Evolutionary conservation across 2,888 invertebrate species (phyloP).

Genomic region (Caenorhabditis auriculariae): DNA sequence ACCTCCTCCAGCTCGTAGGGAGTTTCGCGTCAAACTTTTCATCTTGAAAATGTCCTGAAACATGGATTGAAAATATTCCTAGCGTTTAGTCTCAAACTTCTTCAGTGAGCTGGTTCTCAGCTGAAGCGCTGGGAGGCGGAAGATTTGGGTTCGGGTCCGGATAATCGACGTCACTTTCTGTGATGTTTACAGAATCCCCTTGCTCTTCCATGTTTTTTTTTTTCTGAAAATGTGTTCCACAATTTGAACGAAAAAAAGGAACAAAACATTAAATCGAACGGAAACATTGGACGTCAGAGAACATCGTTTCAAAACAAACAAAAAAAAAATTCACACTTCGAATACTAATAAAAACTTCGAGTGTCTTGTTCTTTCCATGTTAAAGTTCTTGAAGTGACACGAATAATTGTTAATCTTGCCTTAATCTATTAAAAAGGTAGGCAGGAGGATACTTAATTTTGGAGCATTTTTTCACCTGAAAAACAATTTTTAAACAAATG

Average conservation of each 20-base stretch:
- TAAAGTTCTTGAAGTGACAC: too few relatives aligned
- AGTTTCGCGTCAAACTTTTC: conserved; percentile 22
- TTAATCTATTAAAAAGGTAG: too few relatives aligned
- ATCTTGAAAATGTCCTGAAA: conserved; percentile 40
- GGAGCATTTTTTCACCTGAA: too few relatives aligned
- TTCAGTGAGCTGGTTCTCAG: conserved; percentile 36
- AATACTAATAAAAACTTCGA: too few relatives aligned
- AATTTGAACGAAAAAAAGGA: neutral
- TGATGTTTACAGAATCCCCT: neutral
- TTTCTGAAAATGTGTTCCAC: neutral
- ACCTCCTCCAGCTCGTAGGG: neutral
- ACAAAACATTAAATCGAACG: too few relatives aligned
- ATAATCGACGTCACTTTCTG: neutral
- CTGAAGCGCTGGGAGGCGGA: conserved; percentile 20
- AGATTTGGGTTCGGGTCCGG: conserved; percentile 21
- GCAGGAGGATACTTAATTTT: too few relatives aligned
- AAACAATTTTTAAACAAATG: too few relatives aligned
- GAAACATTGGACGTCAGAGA: too few relatives aligned
- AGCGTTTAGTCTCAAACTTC: conserved; percentile 12
- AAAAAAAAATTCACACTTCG: too few relatives aligned
- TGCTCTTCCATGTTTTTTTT: neutral
- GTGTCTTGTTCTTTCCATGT: too few relatives aligned
- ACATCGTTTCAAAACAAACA: too few relatives aligned
- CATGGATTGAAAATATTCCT: neutral
- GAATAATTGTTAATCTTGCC: too few relatives aligned